These are phyloP conservation scores for Erannis defoliaria DNA, from an alignment of 2,888 invertebrate species.

Conservation along the genomic window DNA sequence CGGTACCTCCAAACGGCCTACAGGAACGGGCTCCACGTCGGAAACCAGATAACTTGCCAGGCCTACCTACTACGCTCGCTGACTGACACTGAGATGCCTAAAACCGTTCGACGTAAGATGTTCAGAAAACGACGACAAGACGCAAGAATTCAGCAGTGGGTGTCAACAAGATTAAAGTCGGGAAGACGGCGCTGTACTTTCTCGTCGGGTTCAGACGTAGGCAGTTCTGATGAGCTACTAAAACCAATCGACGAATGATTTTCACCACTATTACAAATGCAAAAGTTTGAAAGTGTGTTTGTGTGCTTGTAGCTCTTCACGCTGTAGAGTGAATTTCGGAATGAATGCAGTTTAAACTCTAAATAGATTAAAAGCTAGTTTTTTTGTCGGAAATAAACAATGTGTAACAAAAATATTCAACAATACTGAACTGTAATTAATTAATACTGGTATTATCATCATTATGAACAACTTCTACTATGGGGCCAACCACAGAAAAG, in stretches of 20 bases:
- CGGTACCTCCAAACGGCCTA: slow-evolving; percentile 81
- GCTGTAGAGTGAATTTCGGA: no score
- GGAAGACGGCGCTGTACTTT: slow-evolving; percentile 51
- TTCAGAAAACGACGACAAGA: slow-evolving; percentile 61
- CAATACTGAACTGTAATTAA: no score
- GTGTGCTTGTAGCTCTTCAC: no score
- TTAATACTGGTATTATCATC: no score
- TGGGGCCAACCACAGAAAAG: no score
- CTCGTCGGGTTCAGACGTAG: slow-evolving; percentile 66
- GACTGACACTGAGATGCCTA: slow-evolving; percentile 60
- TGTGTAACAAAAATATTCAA: no score
- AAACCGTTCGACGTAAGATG: slow-evolving; percentile 53
- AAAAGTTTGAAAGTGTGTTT: no score
- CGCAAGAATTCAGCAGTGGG: slow-evolving; percentile 73
- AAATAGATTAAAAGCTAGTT: no score
- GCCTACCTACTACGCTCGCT: slow-evolving; percentile 74
- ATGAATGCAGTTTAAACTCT: no score
- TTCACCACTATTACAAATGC: no score
- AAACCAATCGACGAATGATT: slow-evolving; percentile 73
- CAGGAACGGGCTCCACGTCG: slow-evolving; percentile 73
- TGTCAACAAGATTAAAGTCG: slow-evolving; percentile 59
- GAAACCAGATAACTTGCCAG: slow-evolving; percentile 70
- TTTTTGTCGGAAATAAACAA: no score
- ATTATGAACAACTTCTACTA: no score
- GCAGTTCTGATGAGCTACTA: slow-evolving; percentile 75